phyloP scores from a whole-genome alignment of 2,888 invertebrate genomes.

The Erebia palarica region DNA sequence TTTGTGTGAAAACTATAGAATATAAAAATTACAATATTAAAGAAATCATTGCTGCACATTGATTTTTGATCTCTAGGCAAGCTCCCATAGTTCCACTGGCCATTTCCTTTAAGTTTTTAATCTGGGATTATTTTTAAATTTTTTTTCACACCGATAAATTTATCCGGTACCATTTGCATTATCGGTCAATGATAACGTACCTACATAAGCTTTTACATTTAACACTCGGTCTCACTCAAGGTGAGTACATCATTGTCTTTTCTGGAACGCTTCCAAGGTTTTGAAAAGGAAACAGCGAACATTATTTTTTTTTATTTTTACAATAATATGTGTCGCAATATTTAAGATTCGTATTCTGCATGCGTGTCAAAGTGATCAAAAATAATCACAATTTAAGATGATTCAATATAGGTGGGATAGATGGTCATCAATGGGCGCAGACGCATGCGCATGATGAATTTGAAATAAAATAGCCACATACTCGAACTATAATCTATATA shows the following conservation, averaged over 20 bases:
- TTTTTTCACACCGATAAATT: background rate
- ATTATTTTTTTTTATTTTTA: slow-evolving; percentile 37
- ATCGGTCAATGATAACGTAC: slow-evolving; percentile 21
- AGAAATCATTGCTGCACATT: no score
- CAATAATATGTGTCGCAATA: slow-evolving; percentile 1
- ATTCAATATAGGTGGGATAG: no score
- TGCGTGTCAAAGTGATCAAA: background rate
- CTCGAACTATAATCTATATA: no score
- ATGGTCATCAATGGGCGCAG: no score
- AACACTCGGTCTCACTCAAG: slow-evolving; percentile 68
- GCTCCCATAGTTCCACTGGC: no score
- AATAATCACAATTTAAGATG: background rate
- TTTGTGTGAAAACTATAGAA: no score
- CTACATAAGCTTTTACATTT: slow-evolving; percentile 36
- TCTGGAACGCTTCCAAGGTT: slow-evolving; percentile 62
- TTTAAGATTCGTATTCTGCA: background rate
- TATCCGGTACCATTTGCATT: slow-evolving; percentile 2
- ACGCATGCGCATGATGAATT: no score
- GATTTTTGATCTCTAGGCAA: no score
- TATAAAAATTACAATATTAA: no score
- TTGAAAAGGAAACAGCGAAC: slow-evolving; percentile 38
- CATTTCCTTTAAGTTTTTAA: no score
- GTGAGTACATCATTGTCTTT: slow-evolving; percentile 60
- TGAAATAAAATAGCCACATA: no score
- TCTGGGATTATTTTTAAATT: no score